Base-by-base conservation (phyloP, 2,888 invertebrate genomes). In the Leucozona laternaria region DNA sequence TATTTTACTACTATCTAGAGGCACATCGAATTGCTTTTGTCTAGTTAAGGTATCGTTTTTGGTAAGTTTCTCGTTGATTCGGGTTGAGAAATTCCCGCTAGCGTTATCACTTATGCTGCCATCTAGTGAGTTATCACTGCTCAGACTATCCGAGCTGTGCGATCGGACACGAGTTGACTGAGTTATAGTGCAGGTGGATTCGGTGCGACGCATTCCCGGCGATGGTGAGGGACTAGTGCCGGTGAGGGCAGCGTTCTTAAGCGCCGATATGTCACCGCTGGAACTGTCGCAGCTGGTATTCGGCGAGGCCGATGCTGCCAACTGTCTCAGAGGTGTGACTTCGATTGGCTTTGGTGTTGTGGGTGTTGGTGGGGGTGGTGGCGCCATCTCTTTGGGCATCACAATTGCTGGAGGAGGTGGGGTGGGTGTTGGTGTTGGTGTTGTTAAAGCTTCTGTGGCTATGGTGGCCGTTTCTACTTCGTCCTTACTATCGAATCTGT, bases 41-140 rank as follows among this genome's bases (percentile, higher is more conserved):
- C 93, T 90, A 31, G 92, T 92, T 11, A 93, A 88, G 40, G 93
- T 93, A 86, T 93, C 93, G 70, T 93, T 93, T 88, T 92, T 93
- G 58, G 91, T 91, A 34, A 93, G 88, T 82, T 92, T 93, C 87
- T 93, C 93, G 81, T 90, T 90, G 45, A 91, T 88, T 78, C 91
- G 89, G 15, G 90, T 88, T 77, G 92, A 91, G 17, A 92, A 91
- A 64, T 92, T 92, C 5, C 90, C 89, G 79, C 91, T 91, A 10
- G 89, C 89, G 43, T 50, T 78, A 71, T 86, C 86, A 86, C 91
- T 89, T 43, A 88, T 90, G 78, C 90, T 91, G 40, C 92, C 91
- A 78, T 93, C 93, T 25, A 93, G 88, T 5, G 93, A 93, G 64
- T 91, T 92, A 57, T 93, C 92, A 80, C 92, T 92, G 64, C 91